Base-by-base conservation (phyloP, 2,888 invertebrate genomes). In the Agrotis segetum region DNA sequence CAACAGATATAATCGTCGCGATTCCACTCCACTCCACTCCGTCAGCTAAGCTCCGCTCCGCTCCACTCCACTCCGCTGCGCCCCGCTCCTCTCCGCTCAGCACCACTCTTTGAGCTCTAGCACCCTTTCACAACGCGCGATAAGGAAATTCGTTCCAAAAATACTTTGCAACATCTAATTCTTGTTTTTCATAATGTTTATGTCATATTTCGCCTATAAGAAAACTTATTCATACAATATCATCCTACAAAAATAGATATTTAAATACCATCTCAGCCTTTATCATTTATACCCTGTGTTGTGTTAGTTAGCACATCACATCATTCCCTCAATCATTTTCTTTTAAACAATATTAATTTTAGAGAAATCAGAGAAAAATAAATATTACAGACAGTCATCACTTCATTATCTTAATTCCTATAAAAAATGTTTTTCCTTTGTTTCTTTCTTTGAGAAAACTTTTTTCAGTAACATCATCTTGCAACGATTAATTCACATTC, bases 271-370 rank as follows among this genome's bases (percentile, higher is more conserved):
- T 24, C 58, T 75, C 76, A 67, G 72, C 50, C 76, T 76, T 76
- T 76, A 34, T 19, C 46, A 75, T n/a, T 14, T 58, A 47, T 52
- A 76, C 77, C 77, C 72, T 59, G 77, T 58, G 69, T 71, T 71
- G 47, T 53, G 74, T 53, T 53, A 40, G 74, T 53, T 53, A 40
- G 53, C 52, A 68, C 58, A 73, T 1, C 50, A 76, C 56, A 52
- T 59, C 24, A 24, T 68, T 47, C 9, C 5, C 6, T 59, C 52
- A 52, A 47, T 40, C n/a, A 29, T 44, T 47, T 50, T 65, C 24
- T 17, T 53, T 53, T 40, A 5, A 40, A 19, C 9, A 34, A 47
- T n/a, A n/a, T 34, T 16, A 29, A 47, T 74, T 63, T 14, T 17
- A 19, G 3, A 40, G 16, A 21, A 34, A 34, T n/a, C 19, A 34